Evolutionary conservation across 1,140 invertebrate genomes (phyloP).

Genomic region (Heliconius hewitsoni): DNA sequence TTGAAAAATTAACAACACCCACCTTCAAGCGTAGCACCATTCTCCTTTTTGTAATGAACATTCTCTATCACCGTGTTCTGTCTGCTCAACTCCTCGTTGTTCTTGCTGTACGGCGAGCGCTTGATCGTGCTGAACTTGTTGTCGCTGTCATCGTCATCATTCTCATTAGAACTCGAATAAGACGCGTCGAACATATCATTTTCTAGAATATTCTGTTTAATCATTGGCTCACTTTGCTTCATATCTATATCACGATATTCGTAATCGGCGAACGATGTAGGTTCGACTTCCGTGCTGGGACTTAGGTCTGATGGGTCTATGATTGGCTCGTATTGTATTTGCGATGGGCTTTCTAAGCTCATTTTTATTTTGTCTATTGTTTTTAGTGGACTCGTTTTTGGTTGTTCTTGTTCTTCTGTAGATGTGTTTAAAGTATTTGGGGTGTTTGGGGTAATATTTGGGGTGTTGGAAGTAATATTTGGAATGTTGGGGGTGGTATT

Average conservation of each 20-base stretch:
- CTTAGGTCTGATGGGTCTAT: slow-evolving; percentile 73
- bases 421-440: slow-evolving; percentile 18
- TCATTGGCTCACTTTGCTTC: slow-evolving; percentile 76
- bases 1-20: slow-evolving; percentile 24
- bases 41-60: slow-evolving; percentile 76
- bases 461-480: slow-evolving; percentile 17
- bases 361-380: slow-evolving; percentile 80
- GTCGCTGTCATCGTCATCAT: slow-evolving; percentile 83
- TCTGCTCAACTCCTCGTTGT: slow-evolving; percentile 72
- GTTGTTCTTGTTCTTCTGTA: slow-evolving; percentile 41
- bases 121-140: slow-evolving; percentile 86
- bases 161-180: slow-evolving; percentile 81
- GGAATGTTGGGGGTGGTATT: slow-evolving; percentile 32
- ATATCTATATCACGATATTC: slow-evolving; percentile 60
- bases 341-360: slow-evolving; percentile 76
- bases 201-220: slow-evolving; percentile 80
- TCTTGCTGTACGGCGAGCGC: slow-evolving; percentile 84
- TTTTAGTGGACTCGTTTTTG: slow-evolving; percentile 74
- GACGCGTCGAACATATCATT: slow-evolving; percentile 80
- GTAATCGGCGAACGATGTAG: slow-evolving; percentile 60
- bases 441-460: slow-evolving; percentile 27
- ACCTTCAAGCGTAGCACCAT: slow-evolving; percentile 75
- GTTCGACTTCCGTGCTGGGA: slow-evolving; percentile 69
- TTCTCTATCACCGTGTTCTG: slow-evolving; percentile 80
- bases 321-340: slow-evolving; percentile 78